Evolutionary conservation across 2,797 vertebrate species (phyloP), one percentile per base, ranked within the genome.

Genomic region (Xerus rutilus): DNA sequence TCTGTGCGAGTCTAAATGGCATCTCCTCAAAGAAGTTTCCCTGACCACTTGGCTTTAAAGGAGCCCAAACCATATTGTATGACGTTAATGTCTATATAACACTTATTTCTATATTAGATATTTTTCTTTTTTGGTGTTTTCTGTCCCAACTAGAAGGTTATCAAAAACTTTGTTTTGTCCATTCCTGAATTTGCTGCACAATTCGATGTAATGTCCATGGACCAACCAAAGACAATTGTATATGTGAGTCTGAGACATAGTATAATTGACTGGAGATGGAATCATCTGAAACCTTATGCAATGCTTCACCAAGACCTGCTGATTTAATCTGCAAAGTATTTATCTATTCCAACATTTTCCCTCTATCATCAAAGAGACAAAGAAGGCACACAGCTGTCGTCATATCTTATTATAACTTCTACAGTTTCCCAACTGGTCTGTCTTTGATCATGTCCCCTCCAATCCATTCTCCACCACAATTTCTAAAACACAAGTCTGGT

Each of bases 121-220:
- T 21, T 86, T 92, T 94, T 93, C 70, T 95, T 70, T 39, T 72
- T 91, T 94, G 64, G 14, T 32, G 54, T 95, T 65, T 20, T 86
- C 49, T 92, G 20, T 78, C 65, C 54, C n/a, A 72, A 90, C 14
- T 57, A 49, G 43, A 73, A 85, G 73, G 21, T 21, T 47, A 49
- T 62, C 11, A 9, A 83, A 85, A 93, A 74, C 20, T 43, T 85
- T 92, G 57, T 28, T 92, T 84, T 57, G 3, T 82, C 86, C 25
- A 47, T 78, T 69, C 28, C 11, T 62, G 21, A 62, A 30, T 91
- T 65, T 30, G 39, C 32, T 79, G 30, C 23, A 81, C 28, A 52
- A 77, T 73, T 92, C 93, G 52, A 72, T 3, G 9, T 76, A 59
- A 45, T 43, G 73, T 17, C 18, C 23, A 25, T 0, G 18, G 15